phyloP scores from a whole-genome alignment of 2,113 vertebrate species.

The Festucalex cinctus region DNA sequence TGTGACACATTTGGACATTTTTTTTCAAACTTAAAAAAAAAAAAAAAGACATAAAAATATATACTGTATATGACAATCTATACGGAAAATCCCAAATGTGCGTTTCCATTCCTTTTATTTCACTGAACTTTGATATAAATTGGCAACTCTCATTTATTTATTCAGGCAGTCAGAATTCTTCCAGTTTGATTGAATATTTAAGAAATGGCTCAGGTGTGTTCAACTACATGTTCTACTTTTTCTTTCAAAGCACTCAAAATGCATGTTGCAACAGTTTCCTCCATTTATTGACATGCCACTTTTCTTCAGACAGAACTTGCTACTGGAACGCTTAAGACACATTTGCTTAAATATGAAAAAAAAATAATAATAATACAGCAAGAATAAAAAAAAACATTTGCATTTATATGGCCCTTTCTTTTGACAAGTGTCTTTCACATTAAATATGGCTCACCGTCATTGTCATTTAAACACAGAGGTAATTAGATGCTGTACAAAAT shows the following conservation, averaged over 20 bases:
- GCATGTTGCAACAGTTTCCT: background rate
- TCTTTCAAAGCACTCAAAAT: background rate
- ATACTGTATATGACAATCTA: background rate
- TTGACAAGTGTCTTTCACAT: conserved; percentile 40
- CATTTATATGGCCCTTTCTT: conserved; percentile 50
- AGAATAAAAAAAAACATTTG: conserved; percentile 2
- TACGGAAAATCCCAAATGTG: background rate
- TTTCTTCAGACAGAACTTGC: conserved; percentile 45
- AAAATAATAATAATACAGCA: background rate
- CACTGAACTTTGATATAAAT: background rate
- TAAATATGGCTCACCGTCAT: conserved; percentile 58
- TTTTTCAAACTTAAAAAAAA: background rate
- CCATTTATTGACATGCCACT: background rate
- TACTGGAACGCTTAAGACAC: conserved; percentile 48
- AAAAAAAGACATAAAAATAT: background rate
- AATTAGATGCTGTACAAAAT: conserved; percentile 59
- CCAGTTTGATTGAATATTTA: background rate
- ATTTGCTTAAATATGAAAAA: background rate
- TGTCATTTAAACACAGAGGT: conserved; percentile 59
- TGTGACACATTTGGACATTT: background rate
- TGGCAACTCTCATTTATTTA: background rate
- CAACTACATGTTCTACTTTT: background rate
- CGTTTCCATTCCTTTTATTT: background rate
- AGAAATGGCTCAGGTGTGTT: background rate
- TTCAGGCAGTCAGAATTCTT: background rate